Evolutionary conservation across 2,113 vertebrate genomes (phyloP), one percentile per base, ranked within the genome.

Genomic region (Octodon degus): DNA sequence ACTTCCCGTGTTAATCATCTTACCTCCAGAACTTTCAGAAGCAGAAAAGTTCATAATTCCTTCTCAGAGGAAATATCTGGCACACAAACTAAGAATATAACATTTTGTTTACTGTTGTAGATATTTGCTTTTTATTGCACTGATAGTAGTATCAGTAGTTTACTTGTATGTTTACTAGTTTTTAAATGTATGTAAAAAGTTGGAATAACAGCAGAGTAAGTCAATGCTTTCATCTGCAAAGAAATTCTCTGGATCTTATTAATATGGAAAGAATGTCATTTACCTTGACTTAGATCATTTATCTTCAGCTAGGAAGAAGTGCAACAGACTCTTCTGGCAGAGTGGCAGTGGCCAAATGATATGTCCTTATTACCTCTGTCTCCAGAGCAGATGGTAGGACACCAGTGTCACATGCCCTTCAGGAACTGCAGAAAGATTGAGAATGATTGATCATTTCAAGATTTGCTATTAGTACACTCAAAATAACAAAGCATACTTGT

Each of bases 401-500:
- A 27, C 19, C 11, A 86, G 24, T 93, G 47, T 10, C 70, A 32
- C 70, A 58, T 62, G 13, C 16, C 5, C 37, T 4, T 43, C 7
- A 43, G 1, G n/a, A 8, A 37, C 50, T 85, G 37, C 85, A 43
- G 43, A 70, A 92, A 50, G n/a, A 74, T 2, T 22, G 3, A 14
- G 3, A 34, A 34, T 63, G 53, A 90, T 22, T 72, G 14, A 76
- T 83, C 34, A 90, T 77, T 92, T 76, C 37, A 90, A 82, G 82
- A 60, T 84, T 86, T 72, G 70, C 13, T 88, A 13, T 70, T 34
- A 62, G 77, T 60, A 24, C 13, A 63, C 70, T 90, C 40, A 32
- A 94, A 63, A 77, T 22, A 92, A 55, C 37, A 96, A 50, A 96
- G 77, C 27, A 77, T 68, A 89, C 30, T 93, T 80, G 90, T 77